phyloP scores from a whole-genome alignment of 1,140 invertebrate genomes.

The Zophobas morio region DNA sequence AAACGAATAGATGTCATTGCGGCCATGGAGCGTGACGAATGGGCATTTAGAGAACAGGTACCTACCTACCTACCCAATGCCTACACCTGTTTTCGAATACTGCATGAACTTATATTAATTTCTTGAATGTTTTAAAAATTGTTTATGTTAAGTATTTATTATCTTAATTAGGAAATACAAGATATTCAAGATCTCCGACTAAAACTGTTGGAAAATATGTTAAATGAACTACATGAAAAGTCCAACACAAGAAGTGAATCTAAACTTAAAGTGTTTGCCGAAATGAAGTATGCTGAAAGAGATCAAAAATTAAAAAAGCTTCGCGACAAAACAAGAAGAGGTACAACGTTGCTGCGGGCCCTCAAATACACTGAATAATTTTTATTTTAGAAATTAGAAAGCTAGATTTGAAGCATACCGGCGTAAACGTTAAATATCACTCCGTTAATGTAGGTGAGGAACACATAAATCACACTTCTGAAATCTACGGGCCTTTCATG shows the following conservation, averaged over 20 bases:
- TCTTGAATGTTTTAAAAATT: no score
- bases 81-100: no score
- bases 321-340: slow-evolving; percentile 67
- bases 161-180: slow-evolving; percentile 72
- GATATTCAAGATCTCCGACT: slow-evolving; percentile 73
- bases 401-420: slow-evolving; percentile 67
- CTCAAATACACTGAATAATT: not conserved
- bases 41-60: slow-evolving; percentile 76
- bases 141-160: no score
- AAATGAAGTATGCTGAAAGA: slow-evolving; percentile 67
- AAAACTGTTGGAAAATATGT: slow-evolving; percentile 69
- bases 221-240: slow-evolving; percentile 64
- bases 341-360: slow-evolving; percentile 53
- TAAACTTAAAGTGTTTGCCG: slow-evolving; percentile 69
- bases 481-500: slow-evolving; percentile 70
- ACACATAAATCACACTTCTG: slow-evolving; percentile 68
- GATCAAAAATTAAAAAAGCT: slow-evolving; percentile 67
- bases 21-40: slow-evolving; percentile 77
- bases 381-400: slow-evolving; percentile 72
- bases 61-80: no score
- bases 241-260: slow-evolving; percentile 64
- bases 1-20: slow-evolving; percentile 72
- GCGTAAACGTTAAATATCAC: slow-evolving; percentile 64
- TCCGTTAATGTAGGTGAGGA: slow-evolving; percentile 67
- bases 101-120: no score